Evolutionary conservation across 2,888 invertebrate species (phyloP).

Genomic region (Meghimatium bilineatum): DNA sequence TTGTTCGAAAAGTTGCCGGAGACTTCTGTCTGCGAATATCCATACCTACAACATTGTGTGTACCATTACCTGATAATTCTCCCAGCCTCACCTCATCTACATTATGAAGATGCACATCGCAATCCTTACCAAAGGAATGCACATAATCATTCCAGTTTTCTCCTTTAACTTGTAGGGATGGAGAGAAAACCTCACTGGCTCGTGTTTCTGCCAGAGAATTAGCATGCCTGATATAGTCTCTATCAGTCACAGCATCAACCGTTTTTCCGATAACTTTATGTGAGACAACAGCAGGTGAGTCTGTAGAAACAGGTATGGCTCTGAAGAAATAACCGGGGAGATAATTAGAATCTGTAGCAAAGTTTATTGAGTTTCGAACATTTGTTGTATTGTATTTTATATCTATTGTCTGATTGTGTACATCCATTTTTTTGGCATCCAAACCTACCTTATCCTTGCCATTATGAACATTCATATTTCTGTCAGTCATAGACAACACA

Average conservation of each 20-base stretch:
- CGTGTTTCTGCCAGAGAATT: background rate
- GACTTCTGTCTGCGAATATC: slow-evolving; percentile 18
- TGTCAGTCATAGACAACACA: background rate
- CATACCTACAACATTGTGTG: background rate
- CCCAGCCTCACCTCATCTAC: slow-evolving; percentile 4
- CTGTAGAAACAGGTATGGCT: slow-evolving; percentile 26
- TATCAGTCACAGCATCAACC: background rate
- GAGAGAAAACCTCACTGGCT: background rate
- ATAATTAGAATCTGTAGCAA: background rate
- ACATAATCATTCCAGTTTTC: slow-evolving; percentile 29
- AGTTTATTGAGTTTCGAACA: background rate
- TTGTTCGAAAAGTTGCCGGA: background rate
- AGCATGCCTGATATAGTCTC: background rate
- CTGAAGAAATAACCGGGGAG: slow-evolving; percentile 19
- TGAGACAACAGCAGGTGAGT: background rate
- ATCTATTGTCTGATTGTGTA: background rate
- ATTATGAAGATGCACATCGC: slow-evolving; percentile 23
- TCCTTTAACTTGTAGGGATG: background rate
- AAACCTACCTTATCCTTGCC: background rate
- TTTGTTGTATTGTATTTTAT: background rate
- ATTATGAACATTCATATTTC: background rate
- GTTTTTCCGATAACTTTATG: background rate
- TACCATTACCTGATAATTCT: background rate
- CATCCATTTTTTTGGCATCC: background rate
- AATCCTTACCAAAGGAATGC: slow-evolving; percentile 34